Conservation (phyloP, 2,113 vertebrate species). For the Tachysurus vachellii region DNA sequence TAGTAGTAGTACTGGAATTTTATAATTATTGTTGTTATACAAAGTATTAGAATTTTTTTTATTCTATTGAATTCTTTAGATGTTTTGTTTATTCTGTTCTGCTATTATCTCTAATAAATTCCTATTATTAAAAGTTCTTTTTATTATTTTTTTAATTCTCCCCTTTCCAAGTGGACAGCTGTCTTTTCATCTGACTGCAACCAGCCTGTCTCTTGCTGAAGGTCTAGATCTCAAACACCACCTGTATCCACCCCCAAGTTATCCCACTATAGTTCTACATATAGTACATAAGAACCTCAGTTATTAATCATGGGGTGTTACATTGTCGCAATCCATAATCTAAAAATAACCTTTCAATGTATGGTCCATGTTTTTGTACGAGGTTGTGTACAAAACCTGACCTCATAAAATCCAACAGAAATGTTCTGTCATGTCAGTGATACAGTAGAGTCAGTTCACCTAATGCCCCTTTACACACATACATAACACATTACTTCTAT, state of each 20-base stretch:
- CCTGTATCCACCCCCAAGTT: neutral
- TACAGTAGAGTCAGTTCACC: neutral
- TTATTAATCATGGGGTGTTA: neutral
- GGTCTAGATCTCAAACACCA: neutral
- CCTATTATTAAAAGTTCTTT: neutral
- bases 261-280: neutral
- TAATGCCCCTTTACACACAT: conserved; percentile 15
- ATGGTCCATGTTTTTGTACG: neutral
- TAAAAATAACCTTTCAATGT: conserved; percentile 20
- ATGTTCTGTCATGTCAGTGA: conserved; percentile 55
- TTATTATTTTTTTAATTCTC: neutral
- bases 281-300: neutral
- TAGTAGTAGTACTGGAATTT: no score
- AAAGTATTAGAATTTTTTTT: no score
- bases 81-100: neutral
- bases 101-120: neutral
- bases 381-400: neutral
- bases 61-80: no score
- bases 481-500: neutral
- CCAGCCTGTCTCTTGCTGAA: neutral
- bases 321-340: neutral
- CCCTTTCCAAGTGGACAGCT: neutral
- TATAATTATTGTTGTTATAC: no score
- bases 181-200: neutral
- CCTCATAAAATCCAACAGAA: conserved; percentile 60